Base-by-base conservation (phyloP, 2,113 vertebrate genomes). In the Morone chrysops region DNA sequence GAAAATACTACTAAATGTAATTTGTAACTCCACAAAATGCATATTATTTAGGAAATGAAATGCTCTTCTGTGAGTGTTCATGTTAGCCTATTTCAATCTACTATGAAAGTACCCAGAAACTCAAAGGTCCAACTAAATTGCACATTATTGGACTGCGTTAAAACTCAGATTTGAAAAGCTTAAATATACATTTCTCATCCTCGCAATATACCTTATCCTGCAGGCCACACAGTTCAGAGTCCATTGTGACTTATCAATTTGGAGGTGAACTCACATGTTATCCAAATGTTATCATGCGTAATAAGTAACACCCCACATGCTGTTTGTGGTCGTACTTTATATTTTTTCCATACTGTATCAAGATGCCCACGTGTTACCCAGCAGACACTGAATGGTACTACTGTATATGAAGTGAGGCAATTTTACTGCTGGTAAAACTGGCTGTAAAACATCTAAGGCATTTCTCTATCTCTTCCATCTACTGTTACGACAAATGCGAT, bases 391-490 rank as follows among this genome's bases (percentile, higher is more conserved):
- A 79, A 36, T 17, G 51, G 53, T 69, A 75, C 89, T 90, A 80
- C 93, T 87, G 89, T 91, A 88, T 80, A 88, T 81, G 76, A 89
- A 87, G 74, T 80, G 80, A 87, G 71, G 75, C 74, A 16, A 50
- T 77, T 90, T 90, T 54, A 89, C 85, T 82, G 92, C 89, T 85
- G 88, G 60, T 92, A 81, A 92, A 92, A 89, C 72, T 71, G 77
- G 62, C 84, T 81, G 88, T 93, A 88, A 93, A 94, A 92, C 91
- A 89, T 93, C 92, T 91, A 75, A 92, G 56, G 86, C 83, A 4
- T 85, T 89, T 87, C 77, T 86, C 47, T 89, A 89, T 90, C 87
- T 83, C 60, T 57, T 87, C 82, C 87, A 80, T 93, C 84, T 86
- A 72, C 43, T 70, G 82, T 86, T 75, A 73, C 70, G 72, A 75